Conservation (phyloP, 2,888 invertebrate genomes). For the Callyntrura sp. region DNA sequence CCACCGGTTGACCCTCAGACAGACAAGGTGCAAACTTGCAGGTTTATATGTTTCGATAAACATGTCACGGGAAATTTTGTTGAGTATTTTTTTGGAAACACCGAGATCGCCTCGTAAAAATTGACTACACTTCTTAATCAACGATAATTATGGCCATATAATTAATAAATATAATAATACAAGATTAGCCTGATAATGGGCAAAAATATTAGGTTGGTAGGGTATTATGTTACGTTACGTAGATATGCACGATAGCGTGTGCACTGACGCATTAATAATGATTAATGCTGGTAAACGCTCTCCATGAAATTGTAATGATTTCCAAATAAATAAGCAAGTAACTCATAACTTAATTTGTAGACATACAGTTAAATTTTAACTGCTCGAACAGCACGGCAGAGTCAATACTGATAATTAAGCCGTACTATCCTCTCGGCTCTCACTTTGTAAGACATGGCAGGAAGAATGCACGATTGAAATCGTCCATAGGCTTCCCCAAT, state of each 20-base stretch:
- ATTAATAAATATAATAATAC: neutral
- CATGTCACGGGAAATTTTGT: neutral
- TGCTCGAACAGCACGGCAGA: neutral
- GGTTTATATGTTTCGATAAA: neutral
- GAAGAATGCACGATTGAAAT: constrained; percentile 86
- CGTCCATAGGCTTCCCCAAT: constrained; percentile 93
- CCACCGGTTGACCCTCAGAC: neutral
- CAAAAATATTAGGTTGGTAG: too few species aligned
- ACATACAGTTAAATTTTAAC: too few species aligned
- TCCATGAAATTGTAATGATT: too few species aligned
- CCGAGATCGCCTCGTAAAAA: constrained; percentile 25
- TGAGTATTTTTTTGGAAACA: constrained; percentile 28
- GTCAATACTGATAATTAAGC: constrained; percentile 72
- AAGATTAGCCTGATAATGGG: neutral
- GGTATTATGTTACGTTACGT: too few species aligned
- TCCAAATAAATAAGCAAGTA: too few species aligned
- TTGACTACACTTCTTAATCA: neutral
- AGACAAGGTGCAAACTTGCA: neutral
- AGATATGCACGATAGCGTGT: too few species aligned
- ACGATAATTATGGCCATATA: neutral
- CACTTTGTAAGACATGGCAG: constrained; percentile 82
- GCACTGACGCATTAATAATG: too few species aligned
- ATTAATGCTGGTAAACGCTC: too few species aligned
- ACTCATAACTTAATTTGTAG: too few species aligned
- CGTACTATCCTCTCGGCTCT: constrained; percentile 73